These are phyloP conservation scores for Nanorana parkeri DNA, from an alignment of 2,113 vertebrate genomes.

Conservation along the genomic window DNA sequence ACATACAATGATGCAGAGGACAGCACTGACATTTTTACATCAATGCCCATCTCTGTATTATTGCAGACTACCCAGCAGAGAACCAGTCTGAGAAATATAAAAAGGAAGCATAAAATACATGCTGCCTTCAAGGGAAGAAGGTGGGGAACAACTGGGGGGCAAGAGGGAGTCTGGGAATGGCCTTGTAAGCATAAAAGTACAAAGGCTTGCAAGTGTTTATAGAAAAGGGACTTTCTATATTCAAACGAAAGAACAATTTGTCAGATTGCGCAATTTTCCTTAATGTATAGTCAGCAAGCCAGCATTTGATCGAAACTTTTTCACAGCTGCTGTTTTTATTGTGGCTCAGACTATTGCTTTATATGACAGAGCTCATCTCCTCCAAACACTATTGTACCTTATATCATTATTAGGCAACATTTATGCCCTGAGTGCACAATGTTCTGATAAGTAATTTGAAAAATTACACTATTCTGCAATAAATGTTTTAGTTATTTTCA, in stretches of 20 bases:
- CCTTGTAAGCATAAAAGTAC: too few species aligned
- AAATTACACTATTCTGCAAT: constrained; percentile 40
- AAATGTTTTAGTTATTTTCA: constrained; percentile 45
- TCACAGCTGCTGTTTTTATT: background rate
- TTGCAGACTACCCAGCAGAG: too few species aligned
- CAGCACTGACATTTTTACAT: too few species aligned
- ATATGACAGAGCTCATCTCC: background rate
- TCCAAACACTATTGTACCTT: constrained; percentile 1
- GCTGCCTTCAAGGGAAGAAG: too few species aligned
- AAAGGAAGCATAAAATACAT: too few species aligned
- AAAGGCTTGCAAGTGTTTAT: too few species aligned
- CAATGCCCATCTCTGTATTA: too few species aligned
- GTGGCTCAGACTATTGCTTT: constrained; percentile 12
- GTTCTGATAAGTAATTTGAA: constrained; percentile 38
- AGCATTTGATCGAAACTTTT: background rate
- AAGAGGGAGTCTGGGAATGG: too few species aligned
- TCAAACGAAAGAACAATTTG: constrained; percentile 15
- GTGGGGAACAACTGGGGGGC: too few species aligned
- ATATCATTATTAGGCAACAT: constrained; percentile 15
- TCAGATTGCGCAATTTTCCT: constrained; percentile 5
- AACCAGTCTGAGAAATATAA: too few species aligned
- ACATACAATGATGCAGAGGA: too few species aligned
- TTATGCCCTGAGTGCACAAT: constrained; percentile 30
- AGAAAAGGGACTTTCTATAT: background rate
- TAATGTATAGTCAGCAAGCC: background rate